Percentiles rank a stretch among this genome's conserved stretches.
These are phyloP conservation scores for Protobothrops mucrosquamatus DNA, from an alignment of 2,113 vertebrate genomes.

Conservation along the genomic window DNA sequence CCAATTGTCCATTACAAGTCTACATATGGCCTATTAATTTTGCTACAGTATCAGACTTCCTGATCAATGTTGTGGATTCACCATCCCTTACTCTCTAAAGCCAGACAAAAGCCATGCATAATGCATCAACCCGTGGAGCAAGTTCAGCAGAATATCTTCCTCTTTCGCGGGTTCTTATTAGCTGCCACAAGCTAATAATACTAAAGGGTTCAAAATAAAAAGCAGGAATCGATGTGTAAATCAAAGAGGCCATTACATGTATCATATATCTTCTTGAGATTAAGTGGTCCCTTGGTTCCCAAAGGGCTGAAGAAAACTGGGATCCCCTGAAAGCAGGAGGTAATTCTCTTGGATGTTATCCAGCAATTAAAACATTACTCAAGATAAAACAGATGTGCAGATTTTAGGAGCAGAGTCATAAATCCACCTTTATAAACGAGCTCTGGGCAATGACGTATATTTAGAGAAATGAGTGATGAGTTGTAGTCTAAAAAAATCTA, in stretches of 20 bases:
- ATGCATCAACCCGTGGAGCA: neutral
- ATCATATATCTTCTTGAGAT: neutral
- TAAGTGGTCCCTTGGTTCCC: slow-evolving; percentile 21
- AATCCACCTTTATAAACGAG: slow-evolving; percentile 9
- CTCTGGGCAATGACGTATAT: slow-evolving; percentile 10
- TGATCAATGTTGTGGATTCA: neutral
- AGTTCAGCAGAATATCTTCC: slow-evolving; percentile 8
- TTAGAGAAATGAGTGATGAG: slow-evolving; percentile 21
- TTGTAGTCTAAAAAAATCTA: slow-evolving; percentile 9
- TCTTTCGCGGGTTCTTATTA: neutral
- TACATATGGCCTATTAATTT: neutral
- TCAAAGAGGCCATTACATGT: slow-evolving; percentile 18
- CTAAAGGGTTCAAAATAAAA: slow-evolving; percentile 11
- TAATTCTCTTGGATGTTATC: slow-evolving; percentile 9
- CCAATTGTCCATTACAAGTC: neutral
- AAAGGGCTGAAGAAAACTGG: neutral
- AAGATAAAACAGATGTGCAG: slow-evolving; percentile 22
- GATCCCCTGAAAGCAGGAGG: slow-evolving; percentile 6
- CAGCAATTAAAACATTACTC: slow-evolving; percentile 24
- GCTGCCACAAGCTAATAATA: neutral
- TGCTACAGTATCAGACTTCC: neutral
- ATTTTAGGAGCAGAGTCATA: slow-evolving; percentile 19
- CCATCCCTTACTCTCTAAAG: neutral
- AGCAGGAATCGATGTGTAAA: neutral
- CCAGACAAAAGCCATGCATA: neutral